These are phyloP conservation scores for Caenorhabditis becei DNA, from an alignment of 2,888 invertebrate species.

Conservation along the genomic window DNA sequence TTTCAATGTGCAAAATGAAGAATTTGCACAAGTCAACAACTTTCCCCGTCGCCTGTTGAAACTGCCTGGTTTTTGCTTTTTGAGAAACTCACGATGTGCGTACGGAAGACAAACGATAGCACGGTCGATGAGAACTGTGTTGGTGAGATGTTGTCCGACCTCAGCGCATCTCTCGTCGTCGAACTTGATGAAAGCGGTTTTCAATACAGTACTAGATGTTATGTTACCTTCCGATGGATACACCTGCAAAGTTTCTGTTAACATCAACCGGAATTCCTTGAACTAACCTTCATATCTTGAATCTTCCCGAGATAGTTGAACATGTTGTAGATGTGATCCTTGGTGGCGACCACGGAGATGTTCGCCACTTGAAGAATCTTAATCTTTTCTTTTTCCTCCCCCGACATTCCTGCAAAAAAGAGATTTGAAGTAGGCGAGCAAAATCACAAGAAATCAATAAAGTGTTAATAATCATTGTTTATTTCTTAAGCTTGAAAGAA, in stretches of 20 bases:
- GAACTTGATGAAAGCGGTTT: conserved; percentile 97
- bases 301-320: conserved; percentile 80
- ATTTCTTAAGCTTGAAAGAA: neutral
- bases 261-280: neutral
- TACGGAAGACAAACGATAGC: conserved; percentile 96
- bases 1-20: too few species aligned
- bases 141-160: conserved; percentile 98
- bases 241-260: conserved; percentile 67
- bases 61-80: neutral
- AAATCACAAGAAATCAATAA: neutral
- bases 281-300: conserved; percentile 77
- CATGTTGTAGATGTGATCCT: conserved; percentile 79
- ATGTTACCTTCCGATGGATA: conserved; percentile 78
- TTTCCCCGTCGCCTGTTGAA: too few species aligned
- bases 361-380: conserved; percentile 80
- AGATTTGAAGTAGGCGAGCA: neutral
- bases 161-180: conserved; percentile 91
- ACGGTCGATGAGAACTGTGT: conserved; percentile 98
- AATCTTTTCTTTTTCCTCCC: conserved; percentile 64
- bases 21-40: too few species aligned
- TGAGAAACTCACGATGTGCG: conserved; percentile 69
- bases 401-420: conserved; percentile 57
- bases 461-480: too few species aligned
- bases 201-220: conserved; percentile 69
- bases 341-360: conserved; percentile 78